These are phyloP conservation scores for Phataginus tetradactyla DNA, from an alignment of 2,797 vertebrate genomes.

Conservation along the genomic window DNA sequence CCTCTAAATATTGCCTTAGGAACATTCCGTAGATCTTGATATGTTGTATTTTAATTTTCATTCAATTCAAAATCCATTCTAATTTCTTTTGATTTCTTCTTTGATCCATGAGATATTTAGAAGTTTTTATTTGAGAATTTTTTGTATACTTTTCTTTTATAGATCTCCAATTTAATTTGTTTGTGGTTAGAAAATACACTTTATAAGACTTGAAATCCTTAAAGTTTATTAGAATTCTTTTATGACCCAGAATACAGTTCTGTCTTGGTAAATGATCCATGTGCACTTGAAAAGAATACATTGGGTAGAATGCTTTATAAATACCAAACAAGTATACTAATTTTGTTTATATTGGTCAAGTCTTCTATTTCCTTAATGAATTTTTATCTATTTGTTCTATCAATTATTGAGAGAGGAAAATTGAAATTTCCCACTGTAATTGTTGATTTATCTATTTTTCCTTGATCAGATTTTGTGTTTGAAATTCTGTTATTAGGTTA, in stretches of 20 bases:
- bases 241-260: neutral
- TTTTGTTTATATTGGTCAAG: neutral
- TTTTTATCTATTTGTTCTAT: neutral
- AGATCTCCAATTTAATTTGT: neutral
- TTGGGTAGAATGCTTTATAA: neutral
- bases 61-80: neutral
- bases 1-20: neutral
- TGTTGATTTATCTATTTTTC: neutral
- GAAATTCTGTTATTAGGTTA: neutral
- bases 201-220: neutral
- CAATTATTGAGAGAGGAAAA: neutral
- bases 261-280: neutral
- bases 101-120: neutral
- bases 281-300: neutral
- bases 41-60: neutral
- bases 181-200: neutral
- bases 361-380: neutral
- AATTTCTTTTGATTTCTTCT: neutral
- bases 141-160: neutral
- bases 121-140: neutral
- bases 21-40: neutral
- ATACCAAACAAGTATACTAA: neutral
- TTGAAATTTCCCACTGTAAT: neutral
- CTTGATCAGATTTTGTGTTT: neutral
- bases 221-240: neutral